Percentiles rank a stretch among this genome's conserved stretches.
Conservation (phyloP, 2,888 invertebrate genomes). For the Megaustenia siamemsis region DNA sequence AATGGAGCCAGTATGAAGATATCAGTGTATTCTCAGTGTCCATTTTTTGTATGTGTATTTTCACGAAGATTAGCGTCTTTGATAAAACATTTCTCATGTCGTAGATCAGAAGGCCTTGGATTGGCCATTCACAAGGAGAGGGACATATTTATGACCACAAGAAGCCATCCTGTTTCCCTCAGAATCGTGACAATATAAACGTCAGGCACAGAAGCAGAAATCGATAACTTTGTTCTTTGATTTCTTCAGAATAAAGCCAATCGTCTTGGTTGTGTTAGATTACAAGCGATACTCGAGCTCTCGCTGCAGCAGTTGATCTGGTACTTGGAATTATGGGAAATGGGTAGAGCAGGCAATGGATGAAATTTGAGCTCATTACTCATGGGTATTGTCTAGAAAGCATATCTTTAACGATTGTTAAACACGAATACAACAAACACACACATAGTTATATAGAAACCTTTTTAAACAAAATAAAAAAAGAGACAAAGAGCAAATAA, state of each 20-base stretch:
- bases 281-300: neutral
- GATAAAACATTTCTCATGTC: neutral
- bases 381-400: no score
- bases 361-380: no score
- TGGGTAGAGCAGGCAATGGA: no score
- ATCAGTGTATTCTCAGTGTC: neutral
- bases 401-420: no score
- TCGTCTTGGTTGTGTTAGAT: slow-evolving; percentile 1
- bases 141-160: slow-evolving; percentile 26
- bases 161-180: slow-evolving; percentile 9
- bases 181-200: slow-evolving; percentile 21
- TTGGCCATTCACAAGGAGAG: slow-evolving; percentile 25
- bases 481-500: no score
- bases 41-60: slow-evolving; percentile 22
- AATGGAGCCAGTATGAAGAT: no score
- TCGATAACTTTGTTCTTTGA: slow-evolving; percentile 33
- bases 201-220: neutral
- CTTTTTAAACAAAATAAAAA: no score
- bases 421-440: no score
- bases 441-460: no score
- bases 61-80: neutral
- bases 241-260: neutral
- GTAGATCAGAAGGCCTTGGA: slow-evolving; percentile 12
- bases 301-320: neutral
- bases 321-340: neutral